A percentile compares a stretch with the other conserved stretches of the same genome.
Conservation (phyloP, 2,888 invertebrate species). For the Sussaba pulchella region DNA sequence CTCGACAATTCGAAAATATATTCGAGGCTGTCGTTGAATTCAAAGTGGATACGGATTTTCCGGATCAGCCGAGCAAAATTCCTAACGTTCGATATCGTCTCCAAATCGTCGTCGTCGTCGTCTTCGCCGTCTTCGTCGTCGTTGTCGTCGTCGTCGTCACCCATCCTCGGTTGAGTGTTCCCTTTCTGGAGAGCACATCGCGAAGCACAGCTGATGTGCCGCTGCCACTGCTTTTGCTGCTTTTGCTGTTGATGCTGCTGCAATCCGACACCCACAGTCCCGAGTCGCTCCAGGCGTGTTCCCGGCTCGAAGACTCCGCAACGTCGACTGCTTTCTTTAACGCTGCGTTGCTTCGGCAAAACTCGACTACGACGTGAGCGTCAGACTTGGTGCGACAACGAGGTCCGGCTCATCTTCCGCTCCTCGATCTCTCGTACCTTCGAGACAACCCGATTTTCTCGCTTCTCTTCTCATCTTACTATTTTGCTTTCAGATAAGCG, state of each 20-base stretch:
- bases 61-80: constrained; percentile 62
- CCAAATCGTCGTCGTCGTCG: constrained; percentile 48
- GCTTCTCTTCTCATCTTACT: constrained; percentile 9
- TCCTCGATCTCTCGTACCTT: constrained; percentile 24
- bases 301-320: constrained; percentile 50
- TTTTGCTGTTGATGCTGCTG: too few species aligned
- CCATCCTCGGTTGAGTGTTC: constrained; percentile 31
- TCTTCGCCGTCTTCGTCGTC: constrained; percentile 51
- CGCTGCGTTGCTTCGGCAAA: constrained; percentile 14
- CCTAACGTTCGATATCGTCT: constrained; percentile 59
- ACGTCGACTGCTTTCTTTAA: constrained; percentile 25
- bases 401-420: constrained; percentile 37
- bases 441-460: constrained; percentile 26
- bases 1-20: constrained; percentile 50
- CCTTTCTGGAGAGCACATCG: constrained; percentile 17
- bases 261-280: constrained; percentile 22
- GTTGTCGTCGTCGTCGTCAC: constrained; percentile 46
- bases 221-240: too few species aligned
- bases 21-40: constrained; percentile 56
- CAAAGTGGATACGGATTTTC: constrained; percentile 65
- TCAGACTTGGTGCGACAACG: constrained; percentile 2
- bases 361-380: constrained; percentile 22
- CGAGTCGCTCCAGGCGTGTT: constrained; percentile 50
- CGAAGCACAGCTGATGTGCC: constrained; percentile 12
- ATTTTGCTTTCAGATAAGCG: constrained; percentile 26